Conservation (phyloP, 2,888 invertebrate genomes). For the Hypomecis atomaria region DNA sequence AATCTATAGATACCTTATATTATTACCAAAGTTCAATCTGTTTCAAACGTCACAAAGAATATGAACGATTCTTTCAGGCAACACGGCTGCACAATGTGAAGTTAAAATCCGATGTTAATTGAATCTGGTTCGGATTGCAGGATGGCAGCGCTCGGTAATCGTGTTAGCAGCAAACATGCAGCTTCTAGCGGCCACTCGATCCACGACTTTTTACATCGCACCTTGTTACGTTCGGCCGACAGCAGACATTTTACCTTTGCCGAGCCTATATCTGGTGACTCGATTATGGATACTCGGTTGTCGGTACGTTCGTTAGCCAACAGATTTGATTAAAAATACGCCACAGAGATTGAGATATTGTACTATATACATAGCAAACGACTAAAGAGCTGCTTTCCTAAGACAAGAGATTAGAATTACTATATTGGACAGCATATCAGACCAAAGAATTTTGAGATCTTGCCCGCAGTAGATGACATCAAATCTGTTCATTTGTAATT, state of each 20-base stretch:
- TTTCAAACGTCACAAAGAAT: neutral
- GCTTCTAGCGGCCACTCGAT: conserved; percentile 35
- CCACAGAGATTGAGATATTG: too few species aligned
- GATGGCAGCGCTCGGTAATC: conserved; percentile 70
- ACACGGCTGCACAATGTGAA: conserved; percentile 56
- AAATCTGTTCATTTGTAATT: too few species aligned
- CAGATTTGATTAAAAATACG: neutral
- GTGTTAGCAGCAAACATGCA: conserved; percentile 67
- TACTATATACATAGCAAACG: too few species aligned
- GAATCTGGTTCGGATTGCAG: conserved; percentile 80
- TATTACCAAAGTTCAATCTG: neutral
- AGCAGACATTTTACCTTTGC: conserved; percentile 29
- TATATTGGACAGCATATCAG: too few species aligned
- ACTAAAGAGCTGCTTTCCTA: too few species aligned
- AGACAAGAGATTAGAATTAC: too few species aligned
- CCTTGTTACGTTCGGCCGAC: conserved; percentile 35
- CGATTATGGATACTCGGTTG: conserved; percentile 5
- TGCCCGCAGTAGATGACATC: too few species aligned
- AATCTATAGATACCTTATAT: neutral
- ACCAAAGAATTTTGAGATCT: too few species aligned
- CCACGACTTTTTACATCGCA: conserved; percentile 38
- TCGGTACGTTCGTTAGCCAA: neutral
- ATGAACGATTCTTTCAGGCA: neutral
- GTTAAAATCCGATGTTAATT: conserved; percentile 80
- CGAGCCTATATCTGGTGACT: conserved; percentile 13